Evolutionary conservation across 2,797 vertebrate genomes (phyloP).

Genomic region (Myotis daubentonii): DNA sequence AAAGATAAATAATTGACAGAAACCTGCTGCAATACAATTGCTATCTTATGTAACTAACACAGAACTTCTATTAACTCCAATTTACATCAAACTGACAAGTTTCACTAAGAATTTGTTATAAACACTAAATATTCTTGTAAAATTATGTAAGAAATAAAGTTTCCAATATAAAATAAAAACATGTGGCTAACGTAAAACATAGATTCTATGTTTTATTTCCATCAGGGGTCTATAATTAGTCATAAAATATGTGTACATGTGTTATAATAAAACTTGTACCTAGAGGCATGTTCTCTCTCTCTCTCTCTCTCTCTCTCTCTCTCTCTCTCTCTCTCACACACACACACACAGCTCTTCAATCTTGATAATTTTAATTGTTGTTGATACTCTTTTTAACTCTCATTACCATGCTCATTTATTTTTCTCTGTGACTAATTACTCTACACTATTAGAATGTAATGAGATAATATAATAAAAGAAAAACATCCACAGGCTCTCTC

Average conservation of each 20-base stretch:
- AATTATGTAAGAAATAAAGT: slow-evolving; percentile 53
- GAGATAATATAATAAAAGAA: neutral
- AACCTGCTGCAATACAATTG: slow-evolving; percentile 3
- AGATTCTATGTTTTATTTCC: neutral
- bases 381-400: neutral
- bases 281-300: neutral
- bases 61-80: slow-evolving; percentile 74
- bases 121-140: slow-evolving; percentile 60
- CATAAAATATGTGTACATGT: neutral
- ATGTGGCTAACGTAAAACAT: neutral
- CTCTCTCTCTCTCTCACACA: neutral
- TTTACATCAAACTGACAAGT: slow-evolving; percentile 78
- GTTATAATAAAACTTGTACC: neutral
- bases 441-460: neutral
- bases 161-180: neutral
- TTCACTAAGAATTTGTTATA: slow-evolving; percentile 66
- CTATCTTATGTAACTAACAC: slow-evolving; percentile 56
- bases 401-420: neutral
- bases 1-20: slow-evolving; percentile 25
- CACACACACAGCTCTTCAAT: neutral
- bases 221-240: neutral
- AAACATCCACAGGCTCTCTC: neutral
- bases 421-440: neutral
- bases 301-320: neutral
- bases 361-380: neutral